Percentiles rank a stretch among this genome's conserved stretches.
Evolutionary conservation across 2,888 invertebrate genomes (phyloP).

Genomic region (Melanotus villosus): DNA sequence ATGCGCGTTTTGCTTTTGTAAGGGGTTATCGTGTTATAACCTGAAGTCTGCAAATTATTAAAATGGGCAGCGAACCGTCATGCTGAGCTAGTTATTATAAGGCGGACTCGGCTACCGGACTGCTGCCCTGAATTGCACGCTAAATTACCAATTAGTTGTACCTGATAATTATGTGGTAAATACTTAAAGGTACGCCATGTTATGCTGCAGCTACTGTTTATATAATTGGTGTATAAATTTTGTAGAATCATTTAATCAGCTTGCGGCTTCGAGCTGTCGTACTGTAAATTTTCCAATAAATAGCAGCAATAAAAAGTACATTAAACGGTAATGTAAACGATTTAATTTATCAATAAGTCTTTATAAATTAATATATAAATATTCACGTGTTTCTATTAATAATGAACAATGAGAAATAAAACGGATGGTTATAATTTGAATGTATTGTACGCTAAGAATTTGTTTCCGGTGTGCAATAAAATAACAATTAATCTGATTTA

Average conservation of each 20-base stretch:
- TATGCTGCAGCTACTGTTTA: constrained; percentile 48
- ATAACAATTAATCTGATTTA: constrained; percentile 39
- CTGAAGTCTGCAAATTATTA: constrained; percentile 41
- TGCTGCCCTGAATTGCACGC: constrained; percentile 54
- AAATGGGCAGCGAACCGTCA: constrained; percentile 44
- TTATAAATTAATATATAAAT: constrained; percentile 30
- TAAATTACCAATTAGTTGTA: constrained; percentile 61
- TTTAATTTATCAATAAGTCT: constrained; percentile 23
- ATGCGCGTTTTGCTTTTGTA: too few species aligned
- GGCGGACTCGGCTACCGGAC: constrained; percentile 46
- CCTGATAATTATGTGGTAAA: constrained; percentile 59
- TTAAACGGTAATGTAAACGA: constrained; percentile 31
- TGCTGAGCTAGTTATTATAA: constrained; percentile 47
- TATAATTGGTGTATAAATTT: constrained; percentile 43
- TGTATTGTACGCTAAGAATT: constrained; percentile 36
- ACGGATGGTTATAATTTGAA: constrained; percentile 24
- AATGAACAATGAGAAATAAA: constrained; percentile 40
- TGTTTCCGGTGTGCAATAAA: constrained; percentile 38
- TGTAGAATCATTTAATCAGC: constrained; percentile 36
- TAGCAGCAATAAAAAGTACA: constrained; percentile 22
- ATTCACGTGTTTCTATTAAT: constrained; percentile 33
- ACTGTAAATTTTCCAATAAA: constrained; percentile 31
- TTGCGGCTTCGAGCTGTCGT: constrained; percentile 29
- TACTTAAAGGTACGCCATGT: constrained; percentile 48
- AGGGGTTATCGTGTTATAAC: constrained; percentile 12